Base-by-base conservation (phyloP, 2,888 invertebrate species). In the Isoperla grammatica region DNA sequence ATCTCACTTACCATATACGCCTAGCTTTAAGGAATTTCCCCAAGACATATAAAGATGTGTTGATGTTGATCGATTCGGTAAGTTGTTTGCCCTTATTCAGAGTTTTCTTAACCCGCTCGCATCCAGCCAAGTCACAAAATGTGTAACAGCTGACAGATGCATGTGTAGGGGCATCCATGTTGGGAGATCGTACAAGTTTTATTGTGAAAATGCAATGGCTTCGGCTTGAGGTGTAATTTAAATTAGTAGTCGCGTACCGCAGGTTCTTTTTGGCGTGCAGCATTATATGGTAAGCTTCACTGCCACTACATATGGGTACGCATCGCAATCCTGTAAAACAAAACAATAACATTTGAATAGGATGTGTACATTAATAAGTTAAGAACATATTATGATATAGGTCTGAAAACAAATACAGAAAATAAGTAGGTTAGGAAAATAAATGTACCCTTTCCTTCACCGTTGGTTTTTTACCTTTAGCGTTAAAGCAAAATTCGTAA, bases 151-250 rank as follows among this genome's bases (percentile, higher is more conserved):
- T 48, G 1, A 50, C 23, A 15, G 23, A 37, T 5, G 58, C 22
- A 35, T 42, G 39, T n/a, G 46, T 19, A 11, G 65, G 64, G 43
- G 55, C 40, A 22, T 66, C 62, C 8, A 74, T 70, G 63, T 75
- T 71, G 13, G 72, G 74, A 50, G 81, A 78, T 46, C 86, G 83
- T 0, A 93, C 76, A 70, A 95, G 78, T 56, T 87, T 86, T 46
- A 95, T 84, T 1, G 86, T 87, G 71, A 95, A 94, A 56, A 96
- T 83, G 64, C 90, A 90, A 73, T 96, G 96, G 0, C 93, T 93
- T 11, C 95, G 78, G 48, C 94, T 94, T 0, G 93, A 94, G 63
- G 84, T 84, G 0, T 83, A 78, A 72, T 95, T 94, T 0, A 95
- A 78, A 0, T 84, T 82, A 0, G 94, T 93, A 0, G 87, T 79